These are phyloP conservation scores for Uria aalge DNA, from an alignment of 2,113 vertebrate species.

Conservation along the genomic window DNA sequence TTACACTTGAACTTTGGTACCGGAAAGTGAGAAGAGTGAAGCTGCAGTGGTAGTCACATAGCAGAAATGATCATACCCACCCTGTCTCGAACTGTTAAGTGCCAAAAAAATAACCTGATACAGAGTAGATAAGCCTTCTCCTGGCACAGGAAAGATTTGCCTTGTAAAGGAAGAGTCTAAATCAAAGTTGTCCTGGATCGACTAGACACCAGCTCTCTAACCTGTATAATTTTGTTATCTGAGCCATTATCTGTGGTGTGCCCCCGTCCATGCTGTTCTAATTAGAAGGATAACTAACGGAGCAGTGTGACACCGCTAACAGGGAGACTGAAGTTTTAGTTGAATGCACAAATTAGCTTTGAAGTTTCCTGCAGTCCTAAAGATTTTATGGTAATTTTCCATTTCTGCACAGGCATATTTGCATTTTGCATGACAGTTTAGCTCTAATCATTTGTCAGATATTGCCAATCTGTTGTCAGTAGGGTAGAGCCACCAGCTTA, in stretches of 20 bases:
- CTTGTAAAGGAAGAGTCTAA: not conserved
- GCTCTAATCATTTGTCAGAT: constrained; percentile 69
- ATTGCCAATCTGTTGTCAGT: constrained; percentile 69
- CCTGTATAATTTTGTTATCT: not conserved
- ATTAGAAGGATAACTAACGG: constrained; percentile 59
- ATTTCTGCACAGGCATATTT: constrained; percentile 74
- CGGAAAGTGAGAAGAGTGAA: not conserved
- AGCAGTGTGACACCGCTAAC: constrained; percentile 39
- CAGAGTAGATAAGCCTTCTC: not conserved
- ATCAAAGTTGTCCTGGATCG: not conserved
- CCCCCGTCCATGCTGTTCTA: constrained; percentile 31
- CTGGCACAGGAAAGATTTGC: not conserved
- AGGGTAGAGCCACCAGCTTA: constrained; percentile 47
- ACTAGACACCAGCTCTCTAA: not conserved
- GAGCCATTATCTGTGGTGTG: not conserved
- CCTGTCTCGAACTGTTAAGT: not conserved
- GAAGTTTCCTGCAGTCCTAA: constrained; percentile 72
- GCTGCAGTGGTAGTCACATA: not conserved
- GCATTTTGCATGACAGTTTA: constrained; percentile 71
- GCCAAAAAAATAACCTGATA: not conserved
- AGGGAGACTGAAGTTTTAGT: constrained; percentile 53
- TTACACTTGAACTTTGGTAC: not conserved
- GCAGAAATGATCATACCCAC: not conserved
- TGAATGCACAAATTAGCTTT: constrained; percentile 73
- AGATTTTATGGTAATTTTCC: constrained; percentile 77